A percentile compares a stretch with the other conserved stretches of the same genome.
phyloP scores from a whole-genome alignment of 92 coral and sea anemone species.

The Ricordea florida region DNA sequence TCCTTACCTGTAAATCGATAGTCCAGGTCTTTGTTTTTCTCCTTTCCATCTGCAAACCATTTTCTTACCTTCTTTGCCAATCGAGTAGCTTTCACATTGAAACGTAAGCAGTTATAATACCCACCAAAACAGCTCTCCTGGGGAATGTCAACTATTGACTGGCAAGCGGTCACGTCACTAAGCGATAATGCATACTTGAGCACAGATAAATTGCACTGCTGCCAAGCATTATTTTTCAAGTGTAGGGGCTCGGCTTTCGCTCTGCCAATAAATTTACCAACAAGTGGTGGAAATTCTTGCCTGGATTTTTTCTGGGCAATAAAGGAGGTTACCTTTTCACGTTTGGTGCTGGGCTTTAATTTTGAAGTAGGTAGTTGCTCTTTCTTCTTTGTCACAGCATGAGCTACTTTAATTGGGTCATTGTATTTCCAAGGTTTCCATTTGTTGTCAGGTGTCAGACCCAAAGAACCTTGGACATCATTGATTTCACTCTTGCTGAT shows the following conservation, averaged over 20 bases:
- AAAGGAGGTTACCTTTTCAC: constrained; percentile 31
- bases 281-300: constrained; percentile 35
- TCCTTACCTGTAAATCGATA: too few species aligned
- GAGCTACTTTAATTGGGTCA: constrained; percentile 47
- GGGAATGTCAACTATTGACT: constrained; percentile 15
- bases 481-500: constrained; percentile 9
- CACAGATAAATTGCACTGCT: too few species aligned
- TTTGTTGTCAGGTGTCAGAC: not conserved
- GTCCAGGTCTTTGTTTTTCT: constrained; percentile 18
- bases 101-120: too few species aligned
- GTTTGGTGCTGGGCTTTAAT: constrained; percentile 7
- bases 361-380: not conserved
- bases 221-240: too few species aligned
- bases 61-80: too few species aligned
- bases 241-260: constrained; percentile 42
- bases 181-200: constrained; percentile 43
- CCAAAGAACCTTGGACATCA: constrained; percentile 20
- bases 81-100: too few species aligned
- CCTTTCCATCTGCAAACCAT: constrained; percentile 38
- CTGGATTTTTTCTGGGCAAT: constrained; percentile 46
- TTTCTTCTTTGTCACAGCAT: constrained; percentile 15
- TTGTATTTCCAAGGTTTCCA: constrained; percentile 58
- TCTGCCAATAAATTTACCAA: constrained; percentile 30
- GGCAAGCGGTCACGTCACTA: not conserved
- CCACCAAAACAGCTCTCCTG: too few species aligned